Percentiles rank a stretch among this genome's conserved stretches.
These are phyloP conservation scores for Chlorodrepanis virens DNA, from an alignment of 2,113 vertebrate species.

Conservation along the genomic window DNA sequence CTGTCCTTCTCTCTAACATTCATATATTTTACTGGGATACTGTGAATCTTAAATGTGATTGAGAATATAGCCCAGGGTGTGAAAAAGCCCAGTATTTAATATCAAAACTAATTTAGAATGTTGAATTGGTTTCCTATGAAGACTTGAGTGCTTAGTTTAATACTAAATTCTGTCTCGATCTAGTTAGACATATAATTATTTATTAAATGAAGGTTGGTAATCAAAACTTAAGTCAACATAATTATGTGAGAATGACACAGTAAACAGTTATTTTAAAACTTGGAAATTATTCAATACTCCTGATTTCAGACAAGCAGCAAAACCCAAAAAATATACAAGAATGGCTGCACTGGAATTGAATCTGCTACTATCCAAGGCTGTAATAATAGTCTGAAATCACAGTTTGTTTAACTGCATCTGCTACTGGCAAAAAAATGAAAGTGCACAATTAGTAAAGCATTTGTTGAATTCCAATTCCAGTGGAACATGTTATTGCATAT, in stretches of 20 bases:
- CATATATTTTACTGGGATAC: neutral
- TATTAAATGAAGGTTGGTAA: neutral
- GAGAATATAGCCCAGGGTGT: neutral
- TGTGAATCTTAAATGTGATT: neutral
- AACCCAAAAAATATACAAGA: neutral
- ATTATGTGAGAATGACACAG: neutral
- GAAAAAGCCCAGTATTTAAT: neutral
- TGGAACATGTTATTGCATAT: neutral
- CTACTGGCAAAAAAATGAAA: neutral
- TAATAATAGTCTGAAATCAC: neutral
- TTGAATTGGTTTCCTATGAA: neutral
- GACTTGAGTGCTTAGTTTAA: neutral
- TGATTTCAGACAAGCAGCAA: slow-evolving; percentile 3
- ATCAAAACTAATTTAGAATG: neutral
- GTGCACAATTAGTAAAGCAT: neutral
- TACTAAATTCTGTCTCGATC: neutral
- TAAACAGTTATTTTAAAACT: slow-evolving; percentile 21
- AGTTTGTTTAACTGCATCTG: slow-evolving; percentile 7
- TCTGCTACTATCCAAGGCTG: neutral
- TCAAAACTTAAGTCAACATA: neutral
- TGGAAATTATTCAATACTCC: neutral
- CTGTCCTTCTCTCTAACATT: neutral
- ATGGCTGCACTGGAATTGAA: neutral
- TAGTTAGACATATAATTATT: neutral
- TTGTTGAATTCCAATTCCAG: neutral